Base-by-base conservation (phyloP, 2,797 vertebrate genomes). In the Brachymystax lenok region DNA sequence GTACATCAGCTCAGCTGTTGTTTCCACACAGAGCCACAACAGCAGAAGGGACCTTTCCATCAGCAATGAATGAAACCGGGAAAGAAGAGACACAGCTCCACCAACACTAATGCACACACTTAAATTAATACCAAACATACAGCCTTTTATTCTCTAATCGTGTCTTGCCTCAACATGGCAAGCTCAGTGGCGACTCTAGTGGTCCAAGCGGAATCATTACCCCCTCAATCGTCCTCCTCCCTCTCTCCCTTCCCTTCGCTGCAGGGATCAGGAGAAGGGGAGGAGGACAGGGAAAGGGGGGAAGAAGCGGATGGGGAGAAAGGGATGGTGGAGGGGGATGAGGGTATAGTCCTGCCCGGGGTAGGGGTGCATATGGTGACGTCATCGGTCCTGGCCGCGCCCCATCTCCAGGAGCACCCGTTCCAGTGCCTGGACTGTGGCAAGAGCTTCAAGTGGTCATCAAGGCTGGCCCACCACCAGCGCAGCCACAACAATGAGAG, bases 381-480 rank as follows among this genome's bases (percentile, higher is more conserved):
- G 0, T 85, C 92, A 0, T 84, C 92, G 0, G 73, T 67, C 73
- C 74, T 92, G 0, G 81, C 79, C 1, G 78, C 80, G 0, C 79
- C 86, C 33, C 95, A 92, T 86, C 92, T 93, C 88, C 71, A 93
- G 35, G 92, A 95, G 91, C 94, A 96, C 85, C 96, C 96, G 40
- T 97, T 96, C 74, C 95, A 94, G 87, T 97, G 96, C 83, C 88
- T 95, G 70, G 94, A 96, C 84, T 97, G 96, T 21, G 96, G 96
- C 71, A 97, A 97, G 91, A 95, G 94, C 90, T 97, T 97, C 92
- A 95, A 96, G 81, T 96, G 96, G 94, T 96, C 95, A 0, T 96
- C 96, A 76, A 94, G 95, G 63, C 90, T 97, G 77, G 95, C 94
- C 1, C 95, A 96, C 85, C 96, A 97, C 92, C 95, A 95, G 88